phyloP scores from a whole-genome alignment of 2,888 invertebrate genomes.

The Harpalus rubripes region DNA sequence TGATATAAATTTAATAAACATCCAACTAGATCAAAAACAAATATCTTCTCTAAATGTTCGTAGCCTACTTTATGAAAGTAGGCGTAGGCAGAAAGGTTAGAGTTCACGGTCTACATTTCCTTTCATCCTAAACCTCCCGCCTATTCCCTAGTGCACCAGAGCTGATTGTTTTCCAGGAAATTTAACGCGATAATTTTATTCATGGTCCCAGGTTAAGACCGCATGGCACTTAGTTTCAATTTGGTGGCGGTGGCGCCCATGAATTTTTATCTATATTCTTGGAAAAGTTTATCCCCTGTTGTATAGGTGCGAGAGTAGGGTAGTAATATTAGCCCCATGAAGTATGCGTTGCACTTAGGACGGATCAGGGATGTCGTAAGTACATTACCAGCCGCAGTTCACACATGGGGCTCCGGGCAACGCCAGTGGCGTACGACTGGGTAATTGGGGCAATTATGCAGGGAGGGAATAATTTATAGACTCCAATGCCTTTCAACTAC shows the following conservation, averaged over 20 bases:
- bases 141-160: slow-evolving; percentile 53
- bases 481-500: neutral
- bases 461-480: neutral
- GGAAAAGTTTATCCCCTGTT: slow-evolving; percentile 61
- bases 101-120: slow-evolving; percentile 25
- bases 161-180: slow-evolving; percentile 66
- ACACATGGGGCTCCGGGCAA: slow-evolving; percentile 57
- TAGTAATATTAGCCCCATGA: slow-evolving; percentile 62
- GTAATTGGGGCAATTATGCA: slow-evolving; percentile 6
- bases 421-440: slow-evolving; percentile 22
- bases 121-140: no score
- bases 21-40: no score
- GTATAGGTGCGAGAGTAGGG: slow-evolving; percentile 58
- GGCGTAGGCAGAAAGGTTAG: neutral
- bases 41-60: no score
- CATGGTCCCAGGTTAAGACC: slow-evolving; percentile 63
- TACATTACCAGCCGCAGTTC: slow-evolving; percentile 60
- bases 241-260: slow-evolving; percentile 46
- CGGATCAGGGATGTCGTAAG: slow-evolving; percentile 63
- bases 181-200: slow-evolving; percentile 65
- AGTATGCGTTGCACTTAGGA: slow-evolving; percentile 64
- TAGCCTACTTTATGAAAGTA: neutral
- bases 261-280: slow-evolving; percentile 67
- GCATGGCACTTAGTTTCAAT: slow-evolving; percentile 60
- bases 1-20: no score